A percentile compares a stretch with the other conserved stretches of the same genome.
phyloP scores from a whole-genome alignment of 2,113 vertebrate species.

The Cercocebus atys region DNA sequence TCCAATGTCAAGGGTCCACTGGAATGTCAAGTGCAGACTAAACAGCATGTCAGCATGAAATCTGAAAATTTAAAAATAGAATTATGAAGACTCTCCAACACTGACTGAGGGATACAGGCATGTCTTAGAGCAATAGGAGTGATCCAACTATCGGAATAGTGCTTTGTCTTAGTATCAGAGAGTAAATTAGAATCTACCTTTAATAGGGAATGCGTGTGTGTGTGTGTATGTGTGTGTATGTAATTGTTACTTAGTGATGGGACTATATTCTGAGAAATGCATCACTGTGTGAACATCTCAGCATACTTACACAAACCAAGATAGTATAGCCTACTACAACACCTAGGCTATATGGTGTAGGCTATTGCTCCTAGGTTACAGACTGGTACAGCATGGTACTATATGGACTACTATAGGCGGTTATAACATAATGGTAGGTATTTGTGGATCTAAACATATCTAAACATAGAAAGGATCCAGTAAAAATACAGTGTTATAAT shows the following conservation, averaged over 20 bases:
- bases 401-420: neutral
- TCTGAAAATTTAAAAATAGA: neutral
- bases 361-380: neutral
- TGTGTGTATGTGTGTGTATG: neutral
- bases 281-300: neutral
- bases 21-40: neutral
- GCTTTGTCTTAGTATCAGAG: neutral
- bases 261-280: neutral
- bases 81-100: neutral
- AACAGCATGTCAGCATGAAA: neutral
- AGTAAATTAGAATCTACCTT: neutral
- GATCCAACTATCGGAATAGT: neutral
- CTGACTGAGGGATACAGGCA: neutral
- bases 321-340: neutral
- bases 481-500: neutral
- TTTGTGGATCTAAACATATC: neutral
- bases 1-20: neutral
- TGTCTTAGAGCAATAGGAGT: neutral
- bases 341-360: neutral
- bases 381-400: neutral
- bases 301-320: neutral
- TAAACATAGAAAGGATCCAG: neutral
- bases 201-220: neutral
- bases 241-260: neutral
- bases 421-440: neutral